Evolutionary conservation across 2,113 vertebrate genomes (phyloP).

Genomic region (Cnemophilus loriae): DNA sequence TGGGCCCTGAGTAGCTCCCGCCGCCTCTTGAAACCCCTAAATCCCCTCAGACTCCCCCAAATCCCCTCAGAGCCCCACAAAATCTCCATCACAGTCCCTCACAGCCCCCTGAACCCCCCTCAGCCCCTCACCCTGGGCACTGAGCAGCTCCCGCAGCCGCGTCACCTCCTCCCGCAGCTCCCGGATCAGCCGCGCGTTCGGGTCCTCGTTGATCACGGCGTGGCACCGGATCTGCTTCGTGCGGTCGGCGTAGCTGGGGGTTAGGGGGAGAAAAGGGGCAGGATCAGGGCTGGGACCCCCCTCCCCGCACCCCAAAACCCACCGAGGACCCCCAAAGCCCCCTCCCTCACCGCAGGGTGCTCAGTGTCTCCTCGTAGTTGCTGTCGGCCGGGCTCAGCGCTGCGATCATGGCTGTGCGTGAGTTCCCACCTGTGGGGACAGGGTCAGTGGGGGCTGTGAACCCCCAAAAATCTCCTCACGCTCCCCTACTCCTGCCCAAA

Average conservation of each 20-base stretch:
- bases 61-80: too few relatives aligned
- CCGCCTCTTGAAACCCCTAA: background rate
- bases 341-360: background rate
- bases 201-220: background rate
- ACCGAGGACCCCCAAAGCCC: rapidly evolving
- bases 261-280: too few relatives aligned
- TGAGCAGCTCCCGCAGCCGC: background rate
- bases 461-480: background rate
- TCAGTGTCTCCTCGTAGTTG: background rate
- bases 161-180: background rate
- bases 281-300: background rate
- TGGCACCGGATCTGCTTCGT: background rate
- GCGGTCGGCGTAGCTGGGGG: background rate
- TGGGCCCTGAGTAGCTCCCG: background rate
- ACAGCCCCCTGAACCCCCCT: background rate
- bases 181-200: background rate
- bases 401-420: background rate
- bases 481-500: background rate
- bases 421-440: background rate
- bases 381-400: background rate
- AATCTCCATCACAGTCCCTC: too few relatives aligned
- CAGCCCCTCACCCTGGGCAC: background rate
- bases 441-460: rapidly evolving
- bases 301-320: background rate
- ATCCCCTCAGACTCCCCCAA: too few relatives aligned